Evolutionary conservation across 2,888 invertebrate genomes (phyloP).

Genomic region (Tachystola acroxantha): DNA sequence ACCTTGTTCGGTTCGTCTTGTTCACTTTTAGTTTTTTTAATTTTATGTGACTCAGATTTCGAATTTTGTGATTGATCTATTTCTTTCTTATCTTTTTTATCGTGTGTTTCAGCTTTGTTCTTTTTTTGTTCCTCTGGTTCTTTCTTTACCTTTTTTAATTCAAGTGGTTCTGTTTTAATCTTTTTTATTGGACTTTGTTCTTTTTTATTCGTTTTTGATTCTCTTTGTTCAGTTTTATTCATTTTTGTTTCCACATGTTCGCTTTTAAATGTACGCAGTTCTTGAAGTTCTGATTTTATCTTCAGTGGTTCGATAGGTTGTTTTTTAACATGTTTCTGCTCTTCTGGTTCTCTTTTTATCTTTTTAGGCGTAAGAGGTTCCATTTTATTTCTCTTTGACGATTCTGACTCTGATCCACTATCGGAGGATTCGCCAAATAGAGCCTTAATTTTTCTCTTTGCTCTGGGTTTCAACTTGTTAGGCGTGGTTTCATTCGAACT

Average conservation of each 20-base stretch:
- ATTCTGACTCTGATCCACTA: conserved; percentile 43
- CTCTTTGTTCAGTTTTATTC: conserved; percentile 15
- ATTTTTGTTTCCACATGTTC: conserved; percentile 22
- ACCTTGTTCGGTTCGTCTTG: no score
- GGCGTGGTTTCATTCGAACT: conserved; percentile 20
- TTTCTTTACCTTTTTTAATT: conserved; percentile 15
- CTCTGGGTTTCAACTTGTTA: conserved; percentile 36
- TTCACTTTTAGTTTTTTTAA: no score
- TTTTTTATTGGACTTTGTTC: conserved; percentile 9
- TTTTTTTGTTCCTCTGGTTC: conserved; percentile 18
- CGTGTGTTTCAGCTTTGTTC: not conserved
- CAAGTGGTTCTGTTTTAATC: conserved; percentile 1
- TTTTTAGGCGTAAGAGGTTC: conserved; percentile 6
- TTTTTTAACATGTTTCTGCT: conserved; percentile 9
- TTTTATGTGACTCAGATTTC: not conserved
- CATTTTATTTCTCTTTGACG: conserved; percentile 6
- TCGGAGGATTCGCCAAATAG: conserved; percentile 74
- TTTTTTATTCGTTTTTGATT: conserved; percentile 9
- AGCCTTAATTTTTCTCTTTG: conserved; percentile 66
- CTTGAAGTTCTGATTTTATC: conserved; percentile 9
- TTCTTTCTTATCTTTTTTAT: conserved; percentile 3
- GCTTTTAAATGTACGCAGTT: not conserved
- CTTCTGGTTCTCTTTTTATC: conserved; percentile 9
- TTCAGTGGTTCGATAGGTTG: conserved; percentile 12
- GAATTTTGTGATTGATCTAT: not conserved